A percentile compares a stretch with the other conserved stretches of the same genome.
Conservation (phyloP, 2,888 invertebrate species). For the Cheilosia variabilis region DNA sequence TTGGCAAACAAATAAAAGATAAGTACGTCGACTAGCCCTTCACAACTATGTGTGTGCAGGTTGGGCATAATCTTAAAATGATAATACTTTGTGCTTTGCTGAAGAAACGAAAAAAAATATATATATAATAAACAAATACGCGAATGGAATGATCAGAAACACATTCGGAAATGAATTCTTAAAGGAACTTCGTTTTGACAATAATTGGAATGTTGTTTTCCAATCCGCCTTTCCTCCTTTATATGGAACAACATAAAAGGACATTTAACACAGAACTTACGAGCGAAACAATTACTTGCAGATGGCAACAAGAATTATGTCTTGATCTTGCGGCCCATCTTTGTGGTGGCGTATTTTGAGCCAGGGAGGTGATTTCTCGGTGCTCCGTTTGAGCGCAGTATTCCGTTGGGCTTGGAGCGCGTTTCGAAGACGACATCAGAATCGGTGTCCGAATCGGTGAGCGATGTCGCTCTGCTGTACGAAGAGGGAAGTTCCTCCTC, state of each 20-base stretch:
- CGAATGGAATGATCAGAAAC: slow-evolving; percentile 31
- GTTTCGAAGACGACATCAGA: slow-evolving; percentile 94
- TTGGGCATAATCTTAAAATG: slow-evolving; percentile 24
- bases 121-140: slow-evolving; percentile 37
- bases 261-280: slow-evolving; percentile 50
- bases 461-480: slow-evolving; percentile 84
- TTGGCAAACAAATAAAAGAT: slow-evolving; percentile 51
- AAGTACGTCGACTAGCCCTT: slow-evolving; percentile 7
- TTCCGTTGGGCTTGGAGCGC: slow-evolving; percentile 83
- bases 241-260: slow-evolving; percentile 13
- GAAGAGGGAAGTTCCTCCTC: slow-evolving; percentile 86
- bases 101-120: slow-evolving; percentile 15
- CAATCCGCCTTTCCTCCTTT: slow-evolving; percentile 17
- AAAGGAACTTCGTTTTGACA: slow-evolving; percentile 68
- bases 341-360: slow-evolving; percentile 80
- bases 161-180: slow-evolving; percentile 54
- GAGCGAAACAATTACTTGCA: slow-evolving; percentile 27
- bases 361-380: slow-evolving; percentile 78
- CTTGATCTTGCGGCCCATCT: slow-evolving; percentile 83
- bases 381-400: slow-evolving; percentile 78
- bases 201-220: slow-evolving; percentile 32
- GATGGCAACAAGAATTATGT: slow-evolving; percentile 78
- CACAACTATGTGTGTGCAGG: background rate
- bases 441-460: slow-evolving; percentile 92
- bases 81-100: slow-evolving; percentile 64